Evolutionary conservation across 2,113 vertebrate species (phyloP), one percentile per base, ranked within the genome.

Genomic region (Oxygymnocypris stewartii): DNA sequence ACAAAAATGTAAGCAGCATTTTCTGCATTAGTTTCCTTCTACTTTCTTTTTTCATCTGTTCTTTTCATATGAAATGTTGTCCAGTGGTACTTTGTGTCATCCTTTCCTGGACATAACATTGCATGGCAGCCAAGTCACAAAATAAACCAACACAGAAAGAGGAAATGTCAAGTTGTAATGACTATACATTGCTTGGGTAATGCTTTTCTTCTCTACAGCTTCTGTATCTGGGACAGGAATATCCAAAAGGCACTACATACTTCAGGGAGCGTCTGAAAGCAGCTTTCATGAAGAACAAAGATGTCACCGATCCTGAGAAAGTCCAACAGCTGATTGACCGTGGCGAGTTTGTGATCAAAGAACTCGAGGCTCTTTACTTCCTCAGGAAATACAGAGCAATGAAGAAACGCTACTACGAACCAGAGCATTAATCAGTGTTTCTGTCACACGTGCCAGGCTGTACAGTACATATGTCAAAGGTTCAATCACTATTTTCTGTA

Each of bases 321-420:
- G 98, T 99, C 67, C 95, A 92, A 88, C 90, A 97, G 74, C 94
- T 99, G 47, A 94, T 99, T 90, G 93, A 91, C 47, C 92, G 95
- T 2, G 98, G 98, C 1, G 94, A 98, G 1, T 97, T 96, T 93
- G 97, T 99, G 61, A 96, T 97, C n/a, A 98, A 98, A 92, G 98
- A 99, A 82, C 88, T 99, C 69, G 97, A 99, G 91, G 97, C 97
- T 14, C 92, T 97, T 18, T 99, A 99, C 90, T 99, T 95, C 86
- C 96, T 99, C 57, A 95, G 96, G 84, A 99, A 99, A 90, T 99
- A 99, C 90, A 93, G 98, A 91, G 95, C 97, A 44, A 94, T 98
- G 94, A 99, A 99, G 84, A 96, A 96, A 86, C 95, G 96, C 28
- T 99, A 99, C 89, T 98, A 98, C 25, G 93, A 95, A 0, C 87